A percentile compares a stretch with the other conserved stretches of the same genome.
These are phyloP conservation scores for Melozone crissalis DNA, from an alignment of 2,113 vertebrate genomes.

Conservation along the genomic window DNA sequence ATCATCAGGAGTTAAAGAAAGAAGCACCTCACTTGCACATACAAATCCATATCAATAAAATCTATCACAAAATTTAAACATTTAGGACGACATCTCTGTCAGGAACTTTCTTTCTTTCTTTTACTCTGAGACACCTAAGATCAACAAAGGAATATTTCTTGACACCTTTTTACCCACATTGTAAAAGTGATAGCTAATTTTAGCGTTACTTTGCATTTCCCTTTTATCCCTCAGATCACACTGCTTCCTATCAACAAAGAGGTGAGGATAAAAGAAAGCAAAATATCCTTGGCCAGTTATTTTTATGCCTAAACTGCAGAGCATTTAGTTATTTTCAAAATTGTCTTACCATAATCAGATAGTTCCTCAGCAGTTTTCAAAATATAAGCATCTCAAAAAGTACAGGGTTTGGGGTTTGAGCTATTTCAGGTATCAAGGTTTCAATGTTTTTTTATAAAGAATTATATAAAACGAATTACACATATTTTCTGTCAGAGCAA, in stretches of 20 bases:
- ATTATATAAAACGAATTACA: background rate
- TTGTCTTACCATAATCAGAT: background rate
- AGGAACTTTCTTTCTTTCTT: background rate
- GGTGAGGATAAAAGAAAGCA: background rate
- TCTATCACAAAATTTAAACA: background rate
- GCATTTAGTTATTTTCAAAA: background rate
- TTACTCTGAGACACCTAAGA: background rate
- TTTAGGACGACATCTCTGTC: background rate
- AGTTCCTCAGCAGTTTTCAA: background rate
- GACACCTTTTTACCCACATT: background rate
- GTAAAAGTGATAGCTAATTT: background rate
- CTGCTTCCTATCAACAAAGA: background rate
- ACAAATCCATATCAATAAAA: background rate
- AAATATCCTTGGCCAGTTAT: background rate
- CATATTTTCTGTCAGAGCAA: background rate
- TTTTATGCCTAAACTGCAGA: background rate
- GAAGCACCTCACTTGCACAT: background rate
- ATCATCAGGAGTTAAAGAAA: background rate
- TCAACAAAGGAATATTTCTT: background rate
- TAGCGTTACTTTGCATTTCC: background rate
- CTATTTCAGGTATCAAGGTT: background rate
- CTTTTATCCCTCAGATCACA: background rate
- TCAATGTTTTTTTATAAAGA: background rate
- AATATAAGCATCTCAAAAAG: background rate
- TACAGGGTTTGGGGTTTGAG: background rate